A percentile compares a stretch with the other conserved stretches of the same genome.
Evolutionary conservation across 2,797 vertebrate species (phyloP).

Genomic region (Acropternis orthonyx): DNA sequence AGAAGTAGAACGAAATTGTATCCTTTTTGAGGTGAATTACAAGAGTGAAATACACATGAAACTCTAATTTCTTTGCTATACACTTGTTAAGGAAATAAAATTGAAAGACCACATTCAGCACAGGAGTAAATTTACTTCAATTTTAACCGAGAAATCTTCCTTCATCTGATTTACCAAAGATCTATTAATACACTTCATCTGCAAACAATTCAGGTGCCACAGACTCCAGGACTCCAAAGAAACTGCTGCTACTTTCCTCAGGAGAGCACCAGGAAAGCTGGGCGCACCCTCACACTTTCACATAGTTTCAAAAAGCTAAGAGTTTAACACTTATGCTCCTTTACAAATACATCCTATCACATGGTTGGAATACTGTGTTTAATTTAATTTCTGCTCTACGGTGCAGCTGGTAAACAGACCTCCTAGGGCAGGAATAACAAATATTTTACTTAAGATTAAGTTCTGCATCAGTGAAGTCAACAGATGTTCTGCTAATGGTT

Average conservation of each 20-base stretch:
- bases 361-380: neutral
- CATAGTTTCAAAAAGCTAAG: neutral
- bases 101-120: neutral
- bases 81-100: neutral
- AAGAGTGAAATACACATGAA: neutral
- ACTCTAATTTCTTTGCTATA: neutral
- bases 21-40: neutral
- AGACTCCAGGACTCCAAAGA: neutral
- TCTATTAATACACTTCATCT: neutral
- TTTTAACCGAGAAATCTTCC: neutral
- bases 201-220: neutral
- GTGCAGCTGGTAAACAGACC: neutral
- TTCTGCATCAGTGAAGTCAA: slow-evolving; percentile 19
- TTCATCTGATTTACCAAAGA: neutral
- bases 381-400: neutral
- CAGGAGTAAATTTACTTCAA: neutral
- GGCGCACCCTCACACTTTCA: neutral
- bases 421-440: neutral
- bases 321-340: neutral
- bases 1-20: neutral
- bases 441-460: slow-evolving; percentile 23
- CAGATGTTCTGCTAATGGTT: slow-evolving; percentile 10
- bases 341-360: neutral
- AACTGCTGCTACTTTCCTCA: neutral
- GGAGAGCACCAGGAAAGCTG: neutral